Conservation (phyloP, 2,797 vertebrate species). For the Aselliscus stoliczkanus region DNA sequence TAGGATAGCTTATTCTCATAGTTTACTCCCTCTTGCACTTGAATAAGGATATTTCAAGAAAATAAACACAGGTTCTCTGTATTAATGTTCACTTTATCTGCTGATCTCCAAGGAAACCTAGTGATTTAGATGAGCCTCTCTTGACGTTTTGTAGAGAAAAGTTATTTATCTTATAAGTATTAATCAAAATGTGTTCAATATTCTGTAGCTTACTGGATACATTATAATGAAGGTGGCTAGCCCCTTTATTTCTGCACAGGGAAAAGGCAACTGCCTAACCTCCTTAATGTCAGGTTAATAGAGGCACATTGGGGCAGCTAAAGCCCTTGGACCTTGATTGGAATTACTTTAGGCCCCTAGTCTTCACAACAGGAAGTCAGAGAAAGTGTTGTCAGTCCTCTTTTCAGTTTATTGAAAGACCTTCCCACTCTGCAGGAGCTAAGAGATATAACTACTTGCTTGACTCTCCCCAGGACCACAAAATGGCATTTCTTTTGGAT, state of each 20-base stretch:
- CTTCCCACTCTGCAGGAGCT: not conserved
- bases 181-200: constrained; percentile 5
- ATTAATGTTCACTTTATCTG: not conserved
- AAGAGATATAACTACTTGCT: not conserved
- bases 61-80: not conserved
- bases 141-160: not conserved
- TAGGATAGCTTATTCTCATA: not conserved
- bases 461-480: not conserved
- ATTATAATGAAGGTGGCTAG: not conserved
- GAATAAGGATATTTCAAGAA: not conserved
- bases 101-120: not conserved
- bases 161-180: not conserved
- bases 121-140: not conserved
- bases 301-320: not conserved
- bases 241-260: not conserved
- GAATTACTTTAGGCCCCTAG: not conserved
- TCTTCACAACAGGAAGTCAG: not conserved
- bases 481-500: not conserved
- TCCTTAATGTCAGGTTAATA: constrained; percentile 12
- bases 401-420: not conserved
- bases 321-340: not conserved
- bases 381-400: not conserved
- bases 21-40: not conserved
- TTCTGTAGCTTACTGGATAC: not conserved
- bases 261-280: not conserved